Evolutionary conservation across 1,140 invertebrate genomes (phyloP).

Genomic region (Plutomurus gul): DNA sequence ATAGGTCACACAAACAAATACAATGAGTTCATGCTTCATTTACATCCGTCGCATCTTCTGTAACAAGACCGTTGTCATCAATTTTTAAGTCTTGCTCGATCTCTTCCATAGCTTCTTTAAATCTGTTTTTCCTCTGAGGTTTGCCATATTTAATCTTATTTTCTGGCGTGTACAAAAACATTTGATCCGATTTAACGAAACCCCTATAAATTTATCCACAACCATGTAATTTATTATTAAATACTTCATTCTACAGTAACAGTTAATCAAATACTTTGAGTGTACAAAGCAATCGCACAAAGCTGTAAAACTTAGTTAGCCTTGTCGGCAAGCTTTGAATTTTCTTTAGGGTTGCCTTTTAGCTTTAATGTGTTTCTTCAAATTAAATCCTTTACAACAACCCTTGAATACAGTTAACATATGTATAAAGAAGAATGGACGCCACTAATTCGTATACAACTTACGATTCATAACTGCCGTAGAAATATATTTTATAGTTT

Average conservation of each 20-base stretch:
- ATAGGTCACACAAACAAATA: background rate
- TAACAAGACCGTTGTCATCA: slow-evolving; percentile 47
- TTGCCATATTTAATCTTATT: slow-evolving; percentile 71
- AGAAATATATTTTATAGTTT: slow-evolving; percentile 90
- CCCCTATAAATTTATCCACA: background rate
- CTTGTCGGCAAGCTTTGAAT: slow-evolving; percentile 15
- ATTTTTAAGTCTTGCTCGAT: slow-evolving; percentile 64
- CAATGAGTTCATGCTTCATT: background rate
- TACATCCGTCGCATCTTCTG: slow-evolving; percentile 34
- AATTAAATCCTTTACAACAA: no score
- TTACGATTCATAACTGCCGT: slow-evolving; percentile 92
- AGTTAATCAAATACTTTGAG: background rate
- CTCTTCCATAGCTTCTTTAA: slow-evolving; percentile 71
- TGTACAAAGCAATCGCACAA: slow-evolving; percentile 39
- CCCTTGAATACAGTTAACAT: no score
- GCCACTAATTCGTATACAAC: no score
- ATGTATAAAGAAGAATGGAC: no score
- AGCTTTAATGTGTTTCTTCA: background rate
- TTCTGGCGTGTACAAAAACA: slow-evolving; percentile 63
- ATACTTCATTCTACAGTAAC: background rate
- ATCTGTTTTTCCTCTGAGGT: slow-evolving; percentile 63
- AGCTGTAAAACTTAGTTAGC: background rate
- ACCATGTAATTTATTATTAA: background rate
- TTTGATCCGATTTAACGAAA: slow-evolving; percentile 59
- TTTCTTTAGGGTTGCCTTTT: slow-evolving; percentile 16